A percentile compares a stretch with the other conserved stretches of the same genome.
Conservation (phyloP, 2,888 invertebrate species). For the Rhagonycha fulva region DNA sequence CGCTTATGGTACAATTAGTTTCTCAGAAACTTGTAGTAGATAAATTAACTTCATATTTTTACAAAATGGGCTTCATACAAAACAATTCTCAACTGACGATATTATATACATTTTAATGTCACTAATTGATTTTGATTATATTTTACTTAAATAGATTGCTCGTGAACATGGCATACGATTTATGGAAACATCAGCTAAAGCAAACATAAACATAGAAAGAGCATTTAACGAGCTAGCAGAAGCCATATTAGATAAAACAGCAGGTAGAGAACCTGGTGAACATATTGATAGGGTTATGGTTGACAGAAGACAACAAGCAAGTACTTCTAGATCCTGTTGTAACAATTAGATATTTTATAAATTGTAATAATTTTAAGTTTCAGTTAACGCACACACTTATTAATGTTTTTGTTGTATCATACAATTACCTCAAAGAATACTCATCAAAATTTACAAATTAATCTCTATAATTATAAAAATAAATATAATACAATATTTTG, state of each 20-base stretch:
- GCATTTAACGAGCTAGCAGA: constrained; percentile 94
- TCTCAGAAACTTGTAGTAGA: too few relatives aligned
- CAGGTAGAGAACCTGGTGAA: constrained; percentile 79
- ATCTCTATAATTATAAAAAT: background rate
- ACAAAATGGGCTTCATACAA: too few relatives aligned
- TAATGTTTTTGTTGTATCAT: background rate
- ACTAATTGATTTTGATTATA: background rate
- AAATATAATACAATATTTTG: background rate
- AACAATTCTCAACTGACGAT: too few relatives aligned
- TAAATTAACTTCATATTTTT: too few relatives aligned
- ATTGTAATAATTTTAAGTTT: background rate
- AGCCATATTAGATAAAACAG: constrained; percentile 91
- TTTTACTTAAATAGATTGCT: constrained; percentile 74
- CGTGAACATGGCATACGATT: constrained; percentile 94
- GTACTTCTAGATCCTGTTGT: constrained; percentile 65
- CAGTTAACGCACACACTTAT: background rate
- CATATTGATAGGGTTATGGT: constrained; percentile 72
- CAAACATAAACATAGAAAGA: constrained; percentile 94
- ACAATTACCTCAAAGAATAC: background rate
- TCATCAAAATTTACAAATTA: background rate
- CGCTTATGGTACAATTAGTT: too few relatives aligned
- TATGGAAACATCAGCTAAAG: constrained; percentile 98
- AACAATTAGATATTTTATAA: constrained; percentile 40
- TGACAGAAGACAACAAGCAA: constrained; percentile 71
- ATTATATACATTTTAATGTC: too few relatives aligned